phyloP scores from a whole-genome alignment of 1,140 invertebrate genomes.

The Pristionchus pacificus region DNA sequence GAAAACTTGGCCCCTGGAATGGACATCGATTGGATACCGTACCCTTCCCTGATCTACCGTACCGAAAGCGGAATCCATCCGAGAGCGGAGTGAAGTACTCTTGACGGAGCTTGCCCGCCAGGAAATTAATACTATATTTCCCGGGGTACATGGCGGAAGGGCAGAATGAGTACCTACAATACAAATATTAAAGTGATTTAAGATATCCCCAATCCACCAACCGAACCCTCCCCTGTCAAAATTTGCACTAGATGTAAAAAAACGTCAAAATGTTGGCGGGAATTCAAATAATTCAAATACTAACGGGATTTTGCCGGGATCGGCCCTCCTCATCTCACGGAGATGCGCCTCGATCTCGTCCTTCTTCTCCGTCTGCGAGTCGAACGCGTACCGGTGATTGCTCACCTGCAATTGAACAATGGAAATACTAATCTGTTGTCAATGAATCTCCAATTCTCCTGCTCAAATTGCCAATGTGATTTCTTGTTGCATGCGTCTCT shows the following conservation, averaged over 20 bases:
- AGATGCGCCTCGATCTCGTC: slow-evolving; percentile 82
- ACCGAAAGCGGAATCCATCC: neutral
- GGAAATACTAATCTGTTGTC: too few species aligned
- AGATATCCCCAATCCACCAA: neutral
- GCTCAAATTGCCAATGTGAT: slow-evolving; percentile 22
- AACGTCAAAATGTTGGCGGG: slow-evolving; percentile 50
- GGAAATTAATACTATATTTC: slow-evolving; percentile 87
- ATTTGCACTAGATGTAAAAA: slow-evolving; percentile 72
- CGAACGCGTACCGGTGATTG: too few species aligned
- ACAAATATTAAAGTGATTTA: slow-evolving; percentile 24
- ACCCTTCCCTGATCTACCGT: neutral
- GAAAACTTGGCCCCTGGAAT: slow-evolving; percentile 62
- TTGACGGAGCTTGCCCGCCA: slow-evolving; percentile 73
- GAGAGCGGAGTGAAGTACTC: slow-evolving; percentile 73
- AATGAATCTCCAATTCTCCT: too few species aligned
- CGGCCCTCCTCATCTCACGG: slow-evolving; percentile 78
- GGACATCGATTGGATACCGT: slow-evolving; percentile 10
- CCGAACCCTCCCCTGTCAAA: slow-evolving; percentile 6
- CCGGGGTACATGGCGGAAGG: slow-evolving; percentile 75
- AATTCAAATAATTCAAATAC: slow-evolving; percentile 63
- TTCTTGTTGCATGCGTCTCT: neutral
- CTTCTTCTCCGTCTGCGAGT: slow-evolving; percentile 57
- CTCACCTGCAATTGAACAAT: too few species aligned
- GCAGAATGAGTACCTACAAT: slow-evolving; percentile 58
- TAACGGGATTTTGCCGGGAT: slow-evolving; percentile 83